Evolutionary conservation across 2,888 invertebrate genomes (phyloP).

Genomic region (Drosophila helvetica): DNA sequence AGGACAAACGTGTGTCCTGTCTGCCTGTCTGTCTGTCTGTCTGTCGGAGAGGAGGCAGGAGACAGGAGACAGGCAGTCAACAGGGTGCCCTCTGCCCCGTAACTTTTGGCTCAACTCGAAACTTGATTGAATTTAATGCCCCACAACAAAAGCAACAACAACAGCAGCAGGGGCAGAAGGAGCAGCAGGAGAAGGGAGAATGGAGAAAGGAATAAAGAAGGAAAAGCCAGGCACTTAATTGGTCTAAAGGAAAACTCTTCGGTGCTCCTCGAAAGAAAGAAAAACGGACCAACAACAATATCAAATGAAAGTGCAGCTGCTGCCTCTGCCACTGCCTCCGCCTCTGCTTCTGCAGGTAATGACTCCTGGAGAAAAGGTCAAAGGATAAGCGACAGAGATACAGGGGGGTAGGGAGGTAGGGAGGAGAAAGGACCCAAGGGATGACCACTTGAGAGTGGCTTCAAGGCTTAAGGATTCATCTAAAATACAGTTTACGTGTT

Average conservation of each 20-base stretch:
- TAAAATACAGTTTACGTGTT: constrained; percentile 33
- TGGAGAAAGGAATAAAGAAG: constrained; percentile 20
- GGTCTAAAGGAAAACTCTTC: constrained; percentile 46
- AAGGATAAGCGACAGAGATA: not conserved
- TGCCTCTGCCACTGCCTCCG: too few species aligned
- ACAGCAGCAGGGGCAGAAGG: constrained; percentile 7
- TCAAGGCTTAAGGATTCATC: constrained; percentile 27
- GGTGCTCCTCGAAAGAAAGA: not conserved
- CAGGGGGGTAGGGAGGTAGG: not conserved
- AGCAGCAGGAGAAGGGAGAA: not conserved
- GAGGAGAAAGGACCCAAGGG: constrained; percentile 1
- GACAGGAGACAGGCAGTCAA: too few species aligned
- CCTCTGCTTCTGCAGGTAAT: constrained; percentile 40
- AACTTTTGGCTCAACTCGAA: constrained; percentile 76
- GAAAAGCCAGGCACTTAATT: constrained; percentile 39
- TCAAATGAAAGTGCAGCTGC: constrained; percentile 44
- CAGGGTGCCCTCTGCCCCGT: not conserved
- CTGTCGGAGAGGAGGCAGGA: not conserved
- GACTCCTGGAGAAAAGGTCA: constrained; percentile 43
- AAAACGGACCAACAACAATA: constrained; percentile 24
- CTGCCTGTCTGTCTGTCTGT: too few species aligned
- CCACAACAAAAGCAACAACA: constrained; percentile 63
- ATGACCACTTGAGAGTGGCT: constrained; percentile 16
- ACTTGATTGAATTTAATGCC: constrained; percentile 79
- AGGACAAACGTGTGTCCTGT: constrained; percentile 74